Conservation (phyloP, 2,888 invertebrate genomes). For the Lingula anatina region DNA sequence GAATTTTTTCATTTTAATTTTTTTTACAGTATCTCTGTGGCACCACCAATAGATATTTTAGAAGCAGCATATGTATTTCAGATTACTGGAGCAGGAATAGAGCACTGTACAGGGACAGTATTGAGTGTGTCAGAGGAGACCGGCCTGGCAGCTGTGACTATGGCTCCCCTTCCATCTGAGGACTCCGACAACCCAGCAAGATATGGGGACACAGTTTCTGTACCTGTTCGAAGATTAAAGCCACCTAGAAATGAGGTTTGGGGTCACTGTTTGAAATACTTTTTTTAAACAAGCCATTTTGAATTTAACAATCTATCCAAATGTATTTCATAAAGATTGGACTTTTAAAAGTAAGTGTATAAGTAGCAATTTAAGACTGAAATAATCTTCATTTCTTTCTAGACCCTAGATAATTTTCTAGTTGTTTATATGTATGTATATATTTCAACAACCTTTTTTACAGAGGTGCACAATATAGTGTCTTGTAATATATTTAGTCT, state of each 20-base stretch:
- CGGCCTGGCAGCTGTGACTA: constrained; percentile 39
- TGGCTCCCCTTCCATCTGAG: constrained; percentile 27
- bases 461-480: no score
- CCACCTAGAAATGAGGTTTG: constrained; percentile 43
- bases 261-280: no score
- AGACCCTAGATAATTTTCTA: no score
- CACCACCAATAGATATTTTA: neutral
- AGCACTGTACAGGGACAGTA: constrained; percentile 35
- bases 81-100: constrained; percentile 41
- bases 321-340: no score
- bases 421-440: no score
- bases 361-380: no score
- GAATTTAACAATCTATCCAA: neutral
- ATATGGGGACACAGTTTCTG: constrained; percentile 40
- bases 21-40: neutral
- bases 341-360: no score
- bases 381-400: no score
- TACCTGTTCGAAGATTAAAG: constrained; percentile 35
- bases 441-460: no score
- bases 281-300: neutral
- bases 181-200: constrained; percentile 23
- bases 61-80: no score
- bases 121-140: constrained; percentile 44
- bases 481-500: no score
- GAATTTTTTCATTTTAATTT: no score